Percentiles rank a stretch among this genome's conserved stretches.
Evolutionary conservation across 2,888 invertebrate genomes (phyloP).

Genomic region (Sussaba pulchella): DNA sequence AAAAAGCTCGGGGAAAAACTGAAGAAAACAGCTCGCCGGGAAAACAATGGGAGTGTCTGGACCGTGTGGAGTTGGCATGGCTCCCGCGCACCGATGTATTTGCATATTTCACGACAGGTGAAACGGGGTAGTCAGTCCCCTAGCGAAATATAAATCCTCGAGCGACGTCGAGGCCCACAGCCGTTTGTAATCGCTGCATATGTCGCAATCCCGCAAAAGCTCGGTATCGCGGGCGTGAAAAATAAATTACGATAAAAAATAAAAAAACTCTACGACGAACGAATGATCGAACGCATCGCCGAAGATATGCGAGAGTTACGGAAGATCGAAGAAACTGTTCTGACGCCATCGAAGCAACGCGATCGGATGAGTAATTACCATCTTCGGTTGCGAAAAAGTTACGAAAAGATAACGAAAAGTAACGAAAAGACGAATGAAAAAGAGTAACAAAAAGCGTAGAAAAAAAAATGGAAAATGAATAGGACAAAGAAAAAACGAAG

Average conservation of each 20-base stretch:
- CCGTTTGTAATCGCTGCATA: slow-evolving; percentile 3
- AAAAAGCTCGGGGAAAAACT: slow-evolving; percentile 30
- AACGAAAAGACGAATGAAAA: not conserved
- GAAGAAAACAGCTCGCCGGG: slow-evolving; percentile 45
- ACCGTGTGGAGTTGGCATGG: slow-evolving; percentile 62
- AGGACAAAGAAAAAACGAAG: slow-evolving; percentile 19
- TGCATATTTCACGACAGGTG: slow-evolving; percentile 74
- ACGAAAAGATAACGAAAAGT: not conserved
- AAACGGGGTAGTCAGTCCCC: slow-evolving; percentile 63
- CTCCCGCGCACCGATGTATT: slow-evolving; percentile 67
- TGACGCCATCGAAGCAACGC: no score
- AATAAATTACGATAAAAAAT: no score
- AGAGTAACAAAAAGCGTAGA: not conserved
- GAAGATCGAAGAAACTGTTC: no score
- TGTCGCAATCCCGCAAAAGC: slow-evolving; percentile 32
- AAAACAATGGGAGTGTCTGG: slow-evolving; percentile 66
- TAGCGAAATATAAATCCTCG: slow-evolving; percentile 71
- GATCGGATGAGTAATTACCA: no score
- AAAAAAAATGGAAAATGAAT: slow-evolving; percentile 25
- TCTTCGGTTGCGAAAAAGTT: no score
- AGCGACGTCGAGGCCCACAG: slow-evolving; percentile 11
- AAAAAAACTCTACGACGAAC: no score
- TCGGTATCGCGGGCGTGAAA: not conserved
- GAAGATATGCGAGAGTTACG: no score
- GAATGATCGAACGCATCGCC: no score